Conservation (phyloP, 2,888 invertebrate genomes). For the Nipponacmea schrenckii region DNA sequence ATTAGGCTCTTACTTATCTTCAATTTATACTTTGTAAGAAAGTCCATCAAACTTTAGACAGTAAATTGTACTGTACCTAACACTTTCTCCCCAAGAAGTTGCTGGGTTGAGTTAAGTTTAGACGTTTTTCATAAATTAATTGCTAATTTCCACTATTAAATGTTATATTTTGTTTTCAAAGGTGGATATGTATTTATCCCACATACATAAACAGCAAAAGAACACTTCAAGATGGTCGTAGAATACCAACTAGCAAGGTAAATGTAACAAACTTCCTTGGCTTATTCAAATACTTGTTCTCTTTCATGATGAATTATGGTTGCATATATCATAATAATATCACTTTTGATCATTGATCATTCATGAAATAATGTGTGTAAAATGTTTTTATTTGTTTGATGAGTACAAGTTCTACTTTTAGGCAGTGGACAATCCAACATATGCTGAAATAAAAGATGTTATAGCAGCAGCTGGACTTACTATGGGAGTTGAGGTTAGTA, state of each 20-base stretch:
- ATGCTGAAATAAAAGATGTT: conserved; percentile 94
- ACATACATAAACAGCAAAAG: conserved; percentile 95
- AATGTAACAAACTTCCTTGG: neutral
- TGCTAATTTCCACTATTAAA: no score
- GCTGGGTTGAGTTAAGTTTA: no score
- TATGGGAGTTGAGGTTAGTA: conserved; percentile 81
- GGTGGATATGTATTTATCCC: conserved; percentile 96
- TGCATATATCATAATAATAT: neutral
- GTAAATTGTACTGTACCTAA: no score
- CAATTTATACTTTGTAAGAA: no score
- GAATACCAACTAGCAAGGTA: conserved; percentile 80
- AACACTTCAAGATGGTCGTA: conserved; percentile 87
- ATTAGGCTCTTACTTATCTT: no score
- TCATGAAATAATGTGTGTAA: neutral
- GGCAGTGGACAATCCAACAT: conserved; percentile 95
- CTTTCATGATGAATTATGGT: neutral
- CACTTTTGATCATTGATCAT: neutral
- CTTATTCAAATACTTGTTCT: no score
- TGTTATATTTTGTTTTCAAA: conserved; percentile 68
- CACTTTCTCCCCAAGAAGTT: no score
- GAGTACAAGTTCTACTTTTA: conserved; percentile 50
- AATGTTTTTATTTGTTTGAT: neutral
- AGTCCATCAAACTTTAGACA: no score
- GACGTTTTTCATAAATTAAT: no score
- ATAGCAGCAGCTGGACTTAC: conserved; percentile 83